Percentiles rank a stretch among this genome's conserved stretches.
These are phyloP conservation scores for Hiodon tergisus DNA, from an alignment of 2,113 vertebrate genomes.

Conservation along the genomic window DNA sequence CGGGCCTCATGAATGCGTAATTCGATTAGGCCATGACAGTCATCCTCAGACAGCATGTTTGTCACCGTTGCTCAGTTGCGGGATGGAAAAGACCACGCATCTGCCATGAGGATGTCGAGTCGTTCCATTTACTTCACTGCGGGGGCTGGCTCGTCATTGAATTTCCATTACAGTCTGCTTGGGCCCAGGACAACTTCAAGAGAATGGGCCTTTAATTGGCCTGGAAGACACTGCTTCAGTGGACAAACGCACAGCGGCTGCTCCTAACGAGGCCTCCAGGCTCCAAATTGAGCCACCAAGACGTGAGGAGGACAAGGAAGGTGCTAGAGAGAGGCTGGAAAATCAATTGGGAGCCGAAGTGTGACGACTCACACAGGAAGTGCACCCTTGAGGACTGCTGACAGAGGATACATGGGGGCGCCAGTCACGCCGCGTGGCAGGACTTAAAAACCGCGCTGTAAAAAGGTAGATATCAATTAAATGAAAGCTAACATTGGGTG, in stretches of 20 bases:
- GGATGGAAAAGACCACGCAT: constrained; percentile 2
- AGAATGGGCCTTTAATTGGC: constrained; percentile 11
- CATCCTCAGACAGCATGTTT: constrained; percentile 1
- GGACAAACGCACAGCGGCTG: not conserved
- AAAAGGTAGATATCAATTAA: too few species aligned
- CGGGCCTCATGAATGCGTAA: constrained; percentile 13
- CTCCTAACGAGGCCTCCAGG: too few species aligned
- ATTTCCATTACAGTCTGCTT: not conserved
- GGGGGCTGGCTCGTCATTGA: not conserved
- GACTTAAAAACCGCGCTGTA: too few species aligned
- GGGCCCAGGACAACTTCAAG: not conserved
- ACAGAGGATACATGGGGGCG: too few species aligned
- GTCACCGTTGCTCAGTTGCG: not conserved
- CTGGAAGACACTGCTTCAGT: not conserved
- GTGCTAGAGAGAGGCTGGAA: not conserved
- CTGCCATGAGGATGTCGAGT: not conserved
- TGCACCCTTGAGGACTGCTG: too few species aligned
- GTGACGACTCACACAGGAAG: too few species aligned
- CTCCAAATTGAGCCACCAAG: not conserved
- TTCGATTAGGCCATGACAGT: constrained; percentile 12
- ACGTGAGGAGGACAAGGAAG: not conserved
- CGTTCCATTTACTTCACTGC: not conserved
- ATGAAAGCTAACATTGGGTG: too few species aligned
- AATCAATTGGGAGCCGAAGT: too few species aligned
- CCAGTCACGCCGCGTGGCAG: too few species aligned